phyloP scores from a whole-genome alignment of 2,888 invertebrate genomes.

The Amphimallon solstitiale region DNA sequence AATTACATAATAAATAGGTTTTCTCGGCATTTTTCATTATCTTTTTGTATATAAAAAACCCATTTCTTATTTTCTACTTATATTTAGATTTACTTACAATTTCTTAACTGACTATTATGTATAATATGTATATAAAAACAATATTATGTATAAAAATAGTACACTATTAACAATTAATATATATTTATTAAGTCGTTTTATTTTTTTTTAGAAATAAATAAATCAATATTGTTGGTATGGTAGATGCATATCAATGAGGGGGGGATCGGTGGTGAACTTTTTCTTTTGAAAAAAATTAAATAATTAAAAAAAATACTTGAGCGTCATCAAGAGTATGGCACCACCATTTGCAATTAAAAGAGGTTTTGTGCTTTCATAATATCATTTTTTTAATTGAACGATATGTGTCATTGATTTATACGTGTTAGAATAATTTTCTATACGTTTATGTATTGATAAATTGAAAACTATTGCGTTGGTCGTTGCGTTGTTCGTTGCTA shows the following conservation, averaged over 20 bases:
- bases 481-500: conserved; percentile 4
- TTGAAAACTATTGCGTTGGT: conserved; percentile 1
- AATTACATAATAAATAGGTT: conserved; percentile 19
- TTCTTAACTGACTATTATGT: conserved; percentile 2
- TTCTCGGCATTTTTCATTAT: too few species aligned
- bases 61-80: conserved; percentile 4
- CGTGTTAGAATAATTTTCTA: not conserved
- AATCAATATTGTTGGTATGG: too few species aligned
- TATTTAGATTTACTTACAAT: conserved; percentile 7
- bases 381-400: not conserved
- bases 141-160: conserved; percentile 22
- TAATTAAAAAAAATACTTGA: too few species aligned
- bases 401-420: not conserved
- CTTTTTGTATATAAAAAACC: conserved; percentile 1
- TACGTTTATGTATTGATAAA: conserved; percentile 5
- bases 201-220: conserved; percentile 1
- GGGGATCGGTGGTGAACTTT: too few species aligned
- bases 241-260: too few species aligned
- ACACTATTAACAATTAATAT: conserved; percentile 23
- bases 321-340: too few species aligned
- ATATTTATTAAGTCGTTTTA: not conserved
- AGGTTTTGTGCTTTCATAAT: too few species aligned
- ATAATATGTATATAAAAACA: conserved; percentile 9
- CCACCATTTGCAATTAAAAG: too few species aligned
- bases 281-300: too few species aligned